These are phyloP conservation scores for Prenolepis imparis DNA, from an alignment of 2,888 invertebrate species.

Conservation along the genomic window DNA sequence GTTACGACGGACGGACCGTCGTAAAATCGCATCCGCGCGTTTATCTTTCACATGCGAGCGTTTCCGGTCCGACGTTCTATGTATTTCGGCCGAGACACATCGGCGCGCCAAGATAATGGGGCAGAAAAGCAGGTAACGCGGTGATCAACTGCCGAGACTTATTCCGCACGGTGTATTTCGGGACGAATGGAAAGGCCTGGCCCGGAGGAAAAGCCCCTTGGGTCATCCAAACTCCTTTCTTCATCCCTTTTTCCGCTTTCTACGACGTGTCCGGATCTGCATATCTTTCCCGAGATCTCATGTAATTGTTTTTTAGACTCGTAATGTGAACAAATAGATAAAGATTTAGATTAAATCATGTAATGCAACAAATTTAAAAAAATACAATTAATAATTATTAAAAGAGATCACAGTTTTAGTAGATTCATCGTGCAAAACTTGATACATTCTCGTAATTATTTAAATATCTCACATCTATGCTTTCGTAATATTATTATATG, in stretches of 20 bases:
- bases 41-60: conserved; percentile 57
- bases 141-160: conserved; percentile 65
- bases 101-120: conserved; percentile 59
- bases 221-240: neutral
- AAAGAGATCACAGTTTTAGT: neutral
- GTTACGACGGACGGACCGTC: conserved; percentile 20
- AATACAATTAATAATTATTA: conserved; percentile 7
- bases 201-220: neutral
- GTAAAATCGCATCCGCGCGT: conserved; percentile 67
- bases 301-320: too few relatives aligned
- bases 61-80: conserved; percentile 34
- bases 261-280: neutral
- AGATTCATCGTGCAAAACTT: neutral
- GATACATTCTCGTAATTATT: neutral
- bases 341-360: neutral
- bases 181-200: conserved; percentile 41
- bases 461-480: neutral
- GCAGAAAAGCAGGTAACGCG: conserved; percentile 56
- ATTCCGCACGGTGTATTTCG: conserved; percentile 61
- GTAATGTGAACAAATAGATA: neutral
- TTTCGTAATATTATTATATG: neutral
- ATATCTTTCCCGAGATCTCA: neutral
- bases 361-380: neutral
- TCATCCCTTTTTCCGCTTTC: neutral
- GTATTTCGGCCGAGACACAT: conserved; percentile 55